Conservation (phyloP, 2,113 vertebrate genomes). For the Austrofundulus limnaeus region DNA sequence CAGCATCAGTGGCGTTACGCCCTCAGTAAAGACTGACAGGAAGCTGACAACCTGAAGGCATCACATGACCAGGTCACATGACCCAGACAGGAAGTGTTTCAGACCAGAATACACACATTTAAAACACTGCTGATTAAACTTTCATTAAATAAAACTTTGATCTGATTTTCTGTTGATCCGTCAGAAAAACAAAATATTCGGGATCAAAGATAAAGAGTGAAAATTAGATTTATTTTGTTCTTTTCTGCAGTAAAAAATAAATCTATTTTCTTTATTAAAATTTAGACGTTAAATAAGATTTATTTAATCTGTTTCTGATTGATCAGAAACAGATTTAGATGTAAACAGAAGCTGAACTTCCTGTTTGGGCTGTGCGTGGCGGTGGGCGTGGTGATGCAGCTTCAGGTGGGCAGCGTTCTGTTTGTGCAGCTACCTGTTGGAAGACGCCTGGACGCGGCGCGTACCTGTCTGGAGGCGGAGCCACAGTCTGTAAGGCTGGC, state of each 20-base stretch:
- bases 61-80: slow-evolving; percentile 24
- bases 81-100: slow-evolving; percentile 1
- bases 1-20: slow-evolving; percentile 74
- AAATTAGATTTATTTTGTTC: too few relatives aligned
- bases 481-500: slow-evolving; percentile 2
- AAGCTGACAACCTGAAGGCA: slow-evolving; percentile 28
- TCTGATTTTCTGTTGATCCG: too few relatives aligned
- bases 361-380: not conserved
- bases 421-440: slow-evolving; percentile 19
- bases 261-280: too few relatives aligned
- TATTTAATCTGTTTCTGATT: too few relatives aligned
- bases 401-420: slow-evolving; percentile 7
- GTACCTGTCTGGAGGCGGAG: not conserved
- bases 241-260: too few relatives aligned
- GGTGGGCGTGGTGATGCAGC: not conserved
- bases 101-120: too few relatives aligned
- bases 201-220: too few relatives aligned
- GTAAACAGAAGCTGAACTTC: not conserved
- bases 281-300: too few relatives aligned
- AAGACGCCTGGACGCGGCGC: slow-evolving; percentile 32
- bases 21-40: slow-evolving; percentile 39
- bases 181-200: too few relatives aligned
- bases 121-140: too few relatives aligned
- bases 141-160: too few relatives aligned
- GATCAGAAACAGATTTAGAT: too few relatives aligned